Evolutionary conservation across 2,797 vertebrate species (phyloP), one percentile per base, ranked within the genome.

Genomic region (Cryptoblepharus egeriae): DNA sequence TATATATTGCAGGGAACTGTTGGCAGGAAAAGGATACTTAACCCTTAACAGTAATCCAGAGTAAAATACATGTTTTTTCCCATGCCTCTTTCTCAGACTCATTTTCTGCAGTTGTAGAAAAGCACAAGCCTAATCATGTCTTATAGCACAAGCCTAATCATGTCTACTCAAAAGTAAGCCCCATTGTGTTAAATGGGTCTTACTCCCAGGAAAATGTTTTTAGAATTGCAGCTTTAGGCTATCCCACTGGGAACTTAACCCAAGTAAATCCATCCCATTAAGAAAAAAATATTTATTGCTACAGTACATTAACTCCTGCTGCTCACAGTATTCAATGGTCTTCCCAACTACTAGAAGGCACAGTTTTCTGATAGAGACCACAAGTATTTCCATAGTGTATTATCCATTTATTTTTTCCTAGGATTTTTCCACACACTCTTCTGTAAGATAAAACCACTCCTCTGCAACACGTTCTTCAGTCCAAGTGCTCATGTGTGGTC

Each of bases 371-470:
- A 15, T 39, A 28, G 83, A 55, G 74, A 76, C 76, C 86, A 89
- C 87, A 83, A 57, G 64, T 60, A 26, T 91, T 91, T 68, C 45
- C 11, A 7, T 26, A 86, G 80, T 84, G 80, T 90, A 82, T 88
- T 86, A 90, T 89, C 80, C 77, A 70, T 95, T 94, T 96, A 94
- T 96, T 95, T 88, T n/a, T 92, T 67, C 55, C 86, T 94, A 68
- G 63, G 86, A 86, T 89, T 93, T 42, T 92, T 89, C 92, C 79
- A 86, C 58, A 89, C 86, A 87, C 86, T 81, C 84, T 80, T 92
- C 88, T 82, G 88, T 79, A 87, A 89, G 81, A 92, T 85, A 79
- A 79, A 81, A 3, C 30, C 78, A 79, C 77, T 63, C 37, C 72
- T 9, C 65, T 75, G 64, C 24, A 75, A 60, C 3, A 55, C 8